Evolutionary conservation across 1,140 invertebrate species (phyloP).

Genomic region (Elysia chlorotica): DNA sequence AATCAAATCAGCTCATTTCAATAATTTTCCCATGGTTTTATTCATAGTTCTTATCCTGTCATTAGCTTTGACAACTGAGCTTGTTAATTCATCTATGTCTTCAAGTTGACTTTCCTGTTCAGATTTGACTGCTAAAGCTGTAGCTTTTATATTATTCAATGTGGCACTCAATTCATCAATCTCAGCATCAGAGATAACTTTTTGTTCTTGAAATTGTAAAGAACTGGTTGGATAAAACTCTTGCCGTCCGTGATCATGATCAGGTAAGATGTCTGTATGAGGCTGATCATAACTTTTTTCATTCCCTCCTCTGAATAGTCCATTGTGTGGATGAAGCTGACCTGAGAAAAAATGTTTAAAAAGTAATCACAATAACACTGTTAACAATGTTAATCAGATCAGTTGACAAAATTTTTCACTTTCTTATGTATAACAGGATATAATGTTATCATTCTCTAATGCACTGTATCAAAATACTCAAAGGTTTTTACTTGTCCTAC

Average conservation of each 20-base stretch:
- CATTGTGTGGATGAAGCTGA: not conserved
- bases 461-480: no score
- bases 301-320: no score
- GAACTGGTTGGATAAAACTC: no score
- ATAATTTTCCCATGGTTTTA: constrained; percentile 1
- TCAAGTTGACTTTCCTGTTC: constrained; percentile 12
- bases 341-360: not conserved
- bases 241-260: not conserved
- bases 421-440: no score
- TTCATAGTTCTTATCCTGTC: not conserved
- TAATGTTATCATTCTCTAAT: no score
- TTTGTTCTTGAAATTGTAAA: not conserved
- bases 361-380: no score
- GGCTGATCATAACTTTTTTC: no score
- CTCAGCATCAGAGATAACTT: constrained; percentile 8
- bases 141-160: constrained; percentile 6
- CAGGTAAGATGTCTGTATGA: no score
- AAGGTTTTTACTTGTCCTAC: no score
- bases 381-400: no score
- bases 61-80: constrained; percentile 8
- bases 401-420: no score
- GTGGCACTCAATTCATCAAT: not conserved
- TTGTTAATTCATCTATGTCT: constrained; percentile 13
- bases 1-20: no score
- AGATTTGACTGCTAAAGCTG: constrained; percentile 4